Evolutionary conservation across 2,888 invertebrate genomes (phyloP).

Genomic region (Odiellus spinosus): DNA sequence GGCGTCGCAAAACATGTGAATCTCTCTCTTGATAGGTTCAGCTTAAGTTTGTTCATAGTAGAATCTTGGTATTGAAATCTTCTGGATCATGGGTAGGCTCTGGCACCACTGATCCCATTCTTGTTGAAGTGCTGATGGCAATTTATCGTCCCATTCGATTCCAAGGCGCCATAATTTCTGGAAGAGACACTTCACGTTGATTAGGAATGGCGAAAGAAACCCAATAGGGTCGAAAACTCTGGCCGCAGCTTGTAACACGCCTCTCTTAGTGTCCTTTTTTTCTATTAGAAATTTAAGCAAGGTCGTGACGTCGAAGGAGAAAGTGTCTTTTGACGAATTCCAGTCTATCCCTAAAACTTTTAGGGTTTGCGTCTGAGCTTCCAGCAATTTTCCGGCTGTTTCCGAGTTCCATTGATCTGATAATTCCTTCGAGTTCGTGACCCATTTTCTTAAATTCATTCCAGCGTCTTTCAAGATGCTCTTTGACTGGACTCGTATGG

Average conservation of each 20-base stretch:
- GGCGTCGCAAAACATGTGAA: slow-evolving; percentile 21
- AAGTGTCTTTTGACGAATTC: no score
- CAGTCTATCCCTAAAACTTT: no score
- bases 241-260: not conserved
- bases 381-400: no score
- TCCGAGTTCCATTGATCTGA: no score
- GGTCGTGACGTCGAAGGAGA: no score
- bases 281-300: no score
- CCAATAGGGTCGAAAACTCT: slow-evolving; percentile 17
- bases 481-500: no score
- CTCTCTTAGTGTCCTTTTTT: no score
- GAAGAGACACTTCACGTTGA: slow-evolving; percentile 18
- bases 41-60: not conserved
- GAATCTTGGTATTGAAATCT: slow-evolving; percentile 7
- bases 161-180: slow-evolving; percentile 20
- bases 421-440: no score
- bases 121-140: slow-evolving; percentile 8
- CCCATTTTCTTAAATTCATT: no score
- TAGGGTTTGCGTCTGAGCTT: no score
- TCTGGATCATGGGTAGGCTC: not conserved
- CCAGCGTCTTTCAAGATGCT: no score
- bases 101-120: slow-evolving; percentile 1
- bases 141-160: slow-evolving; percentile 19
- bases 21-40: not conserved
- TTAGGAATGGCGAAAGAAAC: slow-evolving; percentile 10